phyloP scores from a whole-genome alignment of 2,888 invertebrate species.

The Thumatha senex region DNA sequence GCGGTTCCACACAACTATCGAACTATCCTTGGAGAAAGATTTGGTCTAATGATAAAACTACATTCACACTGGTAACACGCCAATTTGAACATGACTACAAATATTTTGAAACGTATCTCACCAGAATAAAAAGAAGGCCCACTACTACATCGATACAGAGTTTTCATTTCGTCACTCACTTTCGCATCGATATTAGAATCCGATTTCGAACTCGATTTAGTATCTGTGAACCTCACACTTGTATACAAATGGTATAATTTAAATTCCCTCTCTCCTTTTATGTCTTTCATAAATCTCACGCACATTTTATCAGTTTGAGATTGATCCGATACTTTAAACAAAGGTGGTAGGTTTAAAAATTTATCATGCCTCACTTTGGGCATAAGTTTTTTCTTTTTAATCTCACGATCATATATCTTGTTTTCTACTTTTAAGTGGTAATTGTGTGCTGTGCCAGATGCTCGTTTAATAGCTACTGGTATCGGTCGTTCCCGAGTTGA shows the following conservation, averaged over 20 bases:
- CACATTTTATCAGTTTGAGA: constrained; percentile 50
- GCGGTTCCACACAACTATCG: too few relatives aligned
- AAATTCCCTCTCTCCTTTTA: constrained; percentile 37
- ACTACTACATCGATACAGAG: constrained; percentile 63
- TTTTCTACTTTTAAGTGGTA: constrained; percentile 4
- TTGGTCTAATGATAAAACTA: too few relatives aligned
- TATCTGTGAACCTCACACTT: constrained; percentile 36
- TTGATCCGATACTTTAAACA: constrained; percentile 46
- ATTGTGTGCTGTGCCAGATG: constrained; percentile 32
- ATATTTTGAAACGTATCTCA: constrained; percentile 35
- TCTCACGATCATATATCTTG: constrained; percentile 16
- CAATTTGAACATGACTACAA: background rate
- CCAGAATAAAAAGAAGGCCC: constrained; percentile 57
- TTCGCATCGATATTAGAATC: constrained; percentile 30
- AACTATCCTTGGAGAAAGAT: too few relatives aligned
- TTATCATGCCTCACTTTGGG: constrained; percentile 38
- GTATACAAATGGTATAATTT: constrained; percentile 51
- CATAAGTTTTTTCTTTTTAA: constrained; percentile 18
- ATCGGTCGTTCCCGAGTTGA: constrained; percentile 46
- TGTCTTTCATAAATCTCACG: constrained; percentile 24
- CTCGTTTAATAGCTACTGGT: constrained; percentile 42
- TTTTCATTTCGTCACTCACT: constrained; percentile 59
- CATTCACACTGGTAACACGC: background rate
- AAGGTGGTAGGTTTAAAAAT: constrained; percentile 43
- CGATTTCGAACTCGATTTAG: constrained; percentile 44